A percentile compares a stretch with the other conserved stretches of the same genome.
Evolutionary conservation across 37 sponge, comb jelly and placozoan species (phyloP).

Genomic region (Eunapius fragilis): DNA sequence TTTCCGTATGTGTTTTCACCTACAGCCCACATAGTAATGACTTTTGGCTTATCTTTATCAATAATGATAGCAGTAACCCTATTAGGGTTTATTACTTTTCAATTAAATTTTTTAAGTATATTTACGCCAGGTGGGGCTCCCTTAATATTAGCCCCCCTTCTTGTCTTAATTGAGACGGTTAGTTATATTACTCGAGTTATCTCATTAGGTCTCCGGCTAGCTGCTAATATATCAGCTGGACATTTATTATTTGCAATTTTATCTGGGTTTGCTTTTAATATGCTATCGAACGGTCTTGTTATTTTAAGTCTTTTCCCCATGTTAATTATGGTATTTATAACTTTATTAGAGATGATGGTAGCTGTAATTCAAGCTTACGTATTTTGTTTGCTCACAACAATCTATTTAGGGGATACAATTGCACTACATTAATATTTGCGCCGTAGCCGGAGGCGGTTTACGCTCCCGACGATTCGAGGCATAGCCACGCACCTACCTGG

Average conservation of each 20-base stretch:
- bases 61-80: slow-evolving; percentile 71
- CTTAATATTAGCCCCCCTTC: slow-evolving; percentile 56
- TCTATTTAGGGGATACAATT: slow-evolving; percentile 72
- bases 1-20: slow-evolving; percentile 82
- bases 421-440: slow-evolving; percentile 53
- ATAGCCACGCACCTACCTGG: no score
- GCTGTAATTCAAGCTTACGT: slow-evolving; percentile 84
- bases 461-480: no score
- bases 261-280: slow-evolving; percentile 78
- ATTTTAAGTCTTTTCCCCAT: slow-evolving; percentile 54
- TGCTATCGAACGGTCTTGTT: slow-evolving; percentile 50
- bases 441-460: background rate
- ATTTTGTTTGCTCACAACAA: slow-evolving; percentile 73
- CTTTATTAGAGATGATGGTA: slow-evolving; percentile 77
- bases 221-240: slow-evolving; percentile 82
- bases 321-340: slow-evolving; percentile 63
- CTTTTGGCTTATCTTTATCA: slow-evolving; percentile 78
- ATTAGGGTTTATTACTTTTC: slow-evolving; percentile 57
- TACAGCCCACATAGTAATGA: slow-evolving; percentile 73
- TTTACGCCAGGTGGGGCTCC: slow-evolving; percentile 79
- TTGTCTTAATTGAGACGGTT: slow-evolving; percentile 67
- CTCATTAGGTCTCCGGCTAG: slow-evolving; percentile 78
- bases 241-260: slow-evolving; percentile 87
- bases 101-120: slow-evolving; percentile 66
- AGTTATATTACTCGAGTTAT: slow-evolving; percentile 73